Conservation (phyloP, 2,797 vertebrate species). For the Anableps anableps region DNA sequence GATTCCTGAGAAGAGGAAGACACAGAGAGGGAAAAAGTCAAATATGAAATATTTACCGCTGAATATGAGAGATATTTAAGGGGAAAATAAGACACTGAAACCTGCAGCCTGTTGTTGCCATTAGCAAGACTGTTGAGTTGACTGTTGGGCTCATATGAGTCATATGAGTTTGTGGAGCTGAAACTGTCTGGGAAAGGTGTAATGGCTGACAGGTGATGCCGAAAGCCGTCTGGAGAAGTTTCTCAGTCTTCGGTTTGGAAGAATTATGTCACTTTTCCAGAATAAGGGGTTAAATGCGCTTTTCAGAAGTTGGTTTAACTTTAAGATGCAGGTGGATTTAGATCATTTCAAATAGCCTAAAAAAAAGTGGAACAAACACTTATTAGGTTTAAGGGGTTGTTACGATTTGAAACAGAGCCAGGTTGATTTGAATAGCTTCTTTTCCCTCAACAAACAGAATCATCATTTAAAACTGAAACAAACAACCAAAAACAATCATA, state of each 20-base stretch:
- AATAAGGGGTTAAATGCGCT: no score
- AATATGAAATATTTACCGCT: neutral
- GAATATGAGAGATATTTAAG: neutral
- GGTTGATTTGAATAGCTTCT: neutral
- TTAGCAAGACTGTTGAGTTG: neutral
- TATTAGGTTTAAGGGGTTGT: neutral
- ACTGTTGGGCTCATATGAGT: neutral
- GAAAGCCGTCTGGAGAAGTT: no score
- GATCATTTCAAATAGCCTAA: neutral
- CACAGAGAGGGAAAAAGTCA: neutral
- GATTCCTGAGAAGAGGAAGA: neutral
- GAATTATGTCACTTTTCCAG: neutral
- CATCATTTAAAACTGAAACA: neutral
- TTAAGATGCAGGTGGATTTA: neutral
- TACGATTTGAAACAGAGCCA: neutral
- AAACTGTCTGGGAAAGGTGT: neutral
- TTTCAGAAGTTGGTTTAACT: neutral
- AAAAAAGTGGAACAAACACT: neutral
- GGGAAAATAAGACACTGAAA: neutral
- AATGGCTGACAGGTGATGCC: neutral
- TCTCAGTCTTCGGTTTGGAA: neutral
- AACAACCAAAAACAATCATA: no score
- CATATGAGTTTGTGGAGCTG: neutral
- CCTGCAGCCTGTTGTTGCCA: neutral
- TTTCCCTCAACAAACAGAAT: neutral